phyloP scores from a whole-genome alignment of 2,113 vertebrate genomes.

The Romanogobio albipinnatus region DNA sequence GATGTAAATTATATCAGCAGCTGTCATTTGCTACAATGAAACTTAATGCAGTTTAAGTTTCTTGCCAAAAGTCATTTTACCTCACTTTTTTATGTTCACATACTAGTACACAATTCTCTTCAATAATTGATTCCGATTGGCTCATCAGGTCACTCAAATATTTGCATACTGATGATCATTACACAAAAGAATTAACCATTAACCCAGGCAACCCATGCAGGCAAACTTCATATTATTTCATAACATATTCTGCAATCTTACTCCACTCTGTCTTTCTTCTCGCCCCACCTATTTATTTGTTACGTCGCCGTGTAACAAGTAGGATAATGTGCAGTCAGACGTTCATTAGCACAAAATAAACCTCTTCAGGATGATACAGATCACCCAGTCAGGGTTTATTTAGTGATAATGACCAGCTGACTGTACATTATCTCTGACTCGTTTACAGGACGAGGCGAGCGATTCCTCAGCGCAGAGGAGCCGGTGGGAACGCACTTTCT shows the following conservation, averaged over 20 bases:
- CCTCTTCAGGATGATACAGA: conserved; percentile 8
- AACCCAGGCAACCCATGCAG: neutral
- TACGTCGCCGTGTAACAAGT: neutral
- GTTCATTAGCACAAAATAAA: neutral
- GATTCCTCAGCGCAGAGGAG: neutral
- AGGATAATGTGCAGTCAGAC: conserved; percentile 12
- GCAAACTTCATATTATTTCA: neutral
- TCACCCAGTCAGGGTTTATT: conserved; percentile 2
- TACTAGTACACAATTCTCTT: neutral
- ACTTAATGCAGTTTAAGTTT: neutral
- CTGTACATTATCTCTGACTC: conserved; percentile 12
- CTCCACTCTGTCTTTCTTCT: neutral
- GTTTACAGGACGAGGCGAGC: neutral
- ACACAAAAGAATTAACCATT: neutral
- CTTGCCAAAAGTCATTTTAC: neutral
- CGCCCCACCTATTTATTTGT: neutral
- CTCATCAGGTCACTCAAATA: neutral
- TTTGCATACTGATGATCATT: neutral
- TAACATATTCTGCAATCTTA: neutral
- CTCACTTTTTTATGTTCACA: neutral
- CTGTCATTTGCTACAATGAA: too few species aligned
- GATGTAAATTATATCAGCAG: too few species aligned
- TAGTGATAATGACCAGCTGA: neutral
- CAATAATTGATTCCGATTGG: neutral
- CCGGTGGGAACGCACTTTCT: neutral